Conservation (phyloP, 2,888 invertebrate species). For the Andrena praecox region DNA sequence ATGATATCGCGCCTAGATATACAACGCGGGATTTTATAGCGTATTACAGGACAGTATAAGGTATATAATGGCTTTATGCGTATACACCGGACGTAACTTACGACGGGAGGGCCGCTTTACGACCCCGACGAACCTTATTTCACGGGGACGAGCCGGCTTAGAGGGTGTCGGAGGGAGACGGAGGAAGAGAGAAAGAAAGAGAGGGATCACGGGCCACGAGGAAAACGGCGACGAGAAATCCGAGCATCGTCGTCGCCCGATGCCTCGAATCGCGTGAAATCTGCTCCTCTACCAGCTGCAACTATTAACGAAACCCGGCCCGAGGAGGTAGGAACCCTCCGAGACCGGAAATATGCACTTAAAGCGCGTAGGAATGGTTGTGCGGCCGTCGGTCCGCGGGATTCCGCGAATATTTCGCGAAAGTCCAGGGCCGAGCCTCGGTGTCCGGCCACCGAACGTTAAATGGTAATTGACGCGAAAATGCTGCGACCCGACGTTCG, state of each 20-base stretch:
- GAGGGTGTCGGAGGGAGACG: conserved; percentile 6
- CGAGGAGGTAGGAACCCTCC: background rate
- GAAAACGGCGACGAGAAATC: conserved; percentile 45
- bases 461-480: conserved; percentile 49
- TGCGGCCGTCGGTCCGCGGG: background rate
- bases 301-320: conserved; percentile 52
- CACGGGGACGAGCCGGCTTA: conserved; percentile 58
- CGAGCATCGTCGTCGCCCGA: conserved; percentile 34
- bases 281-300: background rate
- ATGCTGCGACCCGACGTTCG: conserved; percentile 33
- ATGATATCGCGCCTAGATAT: conserved; percentile 82
- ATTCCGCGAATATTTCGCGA: conserved; percentile 54
- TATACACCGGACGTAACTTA: conserved; percentile 77
- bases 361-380: conserved; percentile 41
- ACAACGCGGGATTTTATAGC: conserved; percentile 80
- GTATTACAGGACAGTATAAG: conserved; percentile 81
- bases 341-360: conserved; percentile 51
- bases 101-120: conserved; percentile 76
- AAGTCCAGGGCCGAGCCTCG: background rate
- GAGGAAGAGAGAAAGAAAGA: conserved; percentile 21
- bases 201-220: conserved; percentile 20
- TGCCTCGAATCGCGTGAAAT: conserved; percentile 26
- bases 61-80: conserved; percentile 81
- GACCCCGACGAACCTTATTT: conserved; percentile 76
- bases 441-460: conserved; percentile 37